Base-by-base conservation (phyloP, 1,140 invertebrate species). In the Cotesia glomerata region DNA sequence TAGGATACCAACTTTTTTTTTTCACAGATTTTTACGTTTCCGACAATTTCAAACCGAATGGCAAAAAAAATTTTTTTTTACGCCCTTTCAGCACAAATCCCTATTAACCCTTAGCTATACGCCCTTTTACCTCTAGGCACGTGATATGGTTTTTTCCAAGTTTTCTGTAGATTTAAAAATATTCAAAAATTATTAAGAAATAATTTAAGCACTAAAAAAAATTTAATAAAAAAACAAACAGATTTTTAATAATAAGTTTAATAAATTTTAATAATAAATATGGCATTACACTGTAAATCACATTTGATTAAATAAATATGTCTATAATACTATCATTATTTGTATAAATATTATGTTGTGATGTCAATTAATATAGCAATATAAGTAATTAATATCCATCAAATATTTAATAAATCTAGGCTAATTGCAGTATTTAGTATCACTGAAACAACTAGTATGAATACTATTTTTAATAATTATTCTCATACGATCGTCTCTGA, bases 371-470 rank as follows among this genome's bases (percentile, higher is more conserved):
- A 18, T 16, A 59, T 26, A 59, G 26, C 5, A 18, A 58, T 59
- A 45, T 11, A 18, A 16, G 34, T 49, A 63, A 3, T 51, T 62
- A 14, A 32, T 39, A 4, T 14, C 26, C 11, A 52, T 56, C 11
- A 59, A 8, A 14, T 14, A 34, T 5, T 77, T 54, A 54, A 52
- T 34, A 11, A n/a, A 16, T 36, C 58, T 14, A 62, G 13, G 3
- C 45, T 74, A 82, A 64, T 82, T 77, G 59, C 79, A 80, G 73
- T 82, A 82, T 63, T 78, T 81, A 35, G 71, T 80, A 75, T 82
- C 80, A 65, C 71, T 75, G 35, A 75, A 62, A 16, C 71, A 77
- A 18, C 69, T 63, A 52, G 78, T 14, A 61, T 78, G 73, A 16
- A 80, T 11, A 58, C 64, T 79, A 71, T 76, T 74, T 9, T 77